A percentile compares a stretch with the other conserved stretches of the same genome.
phyloP scores from a whole-genome alignment of 2,113 vertebrate genomes.

The Sinocyclocheilus grahami region DNA sequence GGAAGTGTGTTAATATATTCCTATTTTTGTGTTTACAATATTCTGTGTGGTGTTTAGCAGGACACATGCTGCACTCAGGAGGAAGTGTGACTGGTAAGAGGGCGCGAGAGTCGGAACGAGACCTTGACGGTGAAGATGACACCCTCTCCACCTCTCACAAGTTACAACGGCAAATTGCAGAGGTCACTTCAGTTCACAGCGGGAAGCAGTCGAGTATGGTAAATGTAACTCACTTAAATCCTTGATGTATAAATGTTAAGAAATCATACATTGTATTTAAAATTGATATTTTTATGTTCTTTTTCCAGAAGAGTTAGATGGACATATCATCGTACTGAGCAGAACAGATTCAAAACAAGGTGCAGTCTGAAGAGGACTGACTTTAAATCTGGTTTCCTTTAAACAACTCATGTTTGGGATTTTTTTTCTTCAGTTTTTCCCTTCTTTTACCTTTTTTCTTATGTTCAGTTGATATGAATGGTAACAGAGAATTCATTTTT shows the following conservation, averaged over 20 bases:
- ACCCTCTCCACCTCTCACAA: conserved; percentile 67
- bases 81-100: conserved; percentile 69
- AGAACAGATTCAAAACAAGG: neutral
- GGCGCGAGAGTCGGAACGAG: conserved; percentile 71
- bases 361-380: neutral
- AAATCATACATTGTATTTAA: neutral
- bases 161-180: conserved; percentile 71
- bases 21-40: neutral
- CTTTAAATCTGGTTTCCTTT: neutral
- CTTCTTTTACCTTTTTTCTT: neutral
- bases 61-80: conserved; percentile 63
- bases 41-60: conserved; percentile 50
- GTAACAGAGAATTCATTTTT: neutral
- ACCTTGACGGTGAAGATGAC: conserved; percentile 63
- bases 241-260: neutral
- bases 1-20: neutral
- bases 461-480: neutral
- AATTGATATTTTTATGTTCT: neutral
- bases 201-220: conserved; percentile 42
- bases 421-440: neutral
- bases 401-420: neutral
- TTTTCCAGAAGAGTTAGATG: conserved; percentile 47
- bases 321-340: conserved; percentile 28
- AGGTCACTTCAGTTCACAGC: conserved; percentile 61
- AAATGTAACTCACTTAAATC: neutral